phyloP scores from a whole-genome alignment of 2,797 vertebrate genomes.

The Diglossa cyanea region DNA sequence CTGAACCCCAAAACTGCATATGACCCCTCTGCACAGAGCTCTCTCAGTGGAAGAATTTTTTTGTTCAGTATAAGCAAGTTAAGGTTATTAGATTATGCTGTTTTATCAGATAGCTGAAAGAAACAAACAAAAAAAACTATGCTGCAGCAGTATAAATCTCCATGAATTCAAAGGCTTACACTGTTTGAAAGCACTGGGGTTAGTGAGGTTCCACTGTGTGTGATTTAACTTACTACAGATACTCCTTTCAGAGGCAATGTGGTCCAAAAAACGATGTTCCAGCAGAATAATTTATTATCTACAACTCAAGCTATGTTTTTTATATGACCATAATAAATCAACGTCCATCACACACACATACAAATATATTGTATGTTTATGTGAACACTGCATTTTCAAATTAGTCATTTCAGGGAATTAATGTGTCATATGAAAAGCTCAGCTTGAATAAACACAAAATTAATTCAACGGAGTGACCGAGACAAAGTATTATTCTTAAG shows the following conservation, averaged over 20 bases:
- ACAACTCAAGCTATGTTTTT: neutral
- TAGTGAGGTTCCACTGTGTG: neutral
- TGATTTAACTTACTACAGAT: neutral
- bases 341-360: neutral
- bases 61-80: neutral
- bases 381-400: neutral
- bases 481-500: constrained; percentile 2
- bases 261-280: neutral
- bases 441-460: neutral
- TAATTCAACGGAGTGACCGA: neutral
- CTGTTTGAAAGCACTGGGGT: neutral
- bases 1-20: neutral
- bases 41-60: neutral
- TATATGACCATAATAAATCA: neutral
- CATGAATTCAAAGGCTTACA: neutral
- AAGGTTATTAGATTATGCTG: neutral
- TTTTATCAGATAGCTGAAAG: neutral
- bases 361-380: neutral
- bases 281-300: neutral
- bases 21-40: neutral
- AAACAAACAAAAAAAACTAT: neutral
- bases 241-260: neutral
- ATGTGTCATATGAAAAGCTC: neutral
- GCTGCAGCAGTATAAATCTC: neutral
- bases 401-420: constrained; percentile 12